These are phyloP conservation scores for Hydropotes inermis DNA, from an alignment of 2,113 vertebrate species.

Conservation along the genomic window DNA sequence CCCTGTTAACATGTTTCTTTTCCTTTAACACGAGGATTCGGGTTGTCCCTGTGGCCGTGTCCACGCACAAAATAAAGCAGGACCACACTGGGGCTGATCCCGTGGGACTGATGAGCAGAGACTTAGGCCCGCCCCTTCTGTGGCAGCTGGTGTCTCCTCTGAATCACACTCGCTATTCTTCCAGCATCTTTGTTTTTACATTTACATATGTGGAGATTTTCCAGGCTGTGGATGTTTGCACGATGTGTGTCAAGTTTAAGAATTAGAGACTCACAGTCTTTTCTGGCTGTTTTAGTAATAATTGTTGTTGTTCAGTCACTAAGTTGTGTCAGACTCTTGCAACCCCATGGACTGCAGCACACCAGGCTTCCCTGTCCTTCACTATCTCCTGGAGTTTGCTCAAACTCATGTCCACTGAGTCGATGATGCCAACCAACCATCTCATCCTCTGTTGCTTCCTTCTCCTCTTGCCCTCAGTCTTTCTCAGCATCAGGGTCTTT, in stretches of 20 bases:
- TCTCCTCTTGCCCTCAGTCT: background rate
- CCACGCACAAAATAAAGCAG: rapidly evolving
- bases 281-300: background rate
- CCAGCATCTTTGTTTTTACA: background rate
- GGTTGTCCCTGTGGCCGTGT: rapidly evolving
- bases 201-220: background rate
- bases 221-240: background rate
- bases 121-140: rapidly evolving
- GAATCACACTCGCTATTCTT: background rate
- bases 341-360: background rate
- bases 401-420: background rate
- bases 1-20: background rate
- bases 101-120: rapidly evolving
- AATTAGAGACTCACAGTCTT: background rate
- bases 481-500: background rate
- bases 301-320: background rate
- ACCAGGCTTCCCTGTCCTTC: background rate
- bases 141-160: background rate
- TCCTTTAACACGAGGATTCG: background rate
- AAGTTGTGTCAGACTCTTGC: background rate
- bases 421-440: background rate
- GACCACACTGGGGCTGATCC: background rate
- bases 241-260: background rate
- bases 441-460: background rate
- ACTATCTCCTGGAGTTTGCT: background rate